phyloP scores from a whole-genome alignment of 2,888 invertebrate species.

The Thereva unica region DNA sequence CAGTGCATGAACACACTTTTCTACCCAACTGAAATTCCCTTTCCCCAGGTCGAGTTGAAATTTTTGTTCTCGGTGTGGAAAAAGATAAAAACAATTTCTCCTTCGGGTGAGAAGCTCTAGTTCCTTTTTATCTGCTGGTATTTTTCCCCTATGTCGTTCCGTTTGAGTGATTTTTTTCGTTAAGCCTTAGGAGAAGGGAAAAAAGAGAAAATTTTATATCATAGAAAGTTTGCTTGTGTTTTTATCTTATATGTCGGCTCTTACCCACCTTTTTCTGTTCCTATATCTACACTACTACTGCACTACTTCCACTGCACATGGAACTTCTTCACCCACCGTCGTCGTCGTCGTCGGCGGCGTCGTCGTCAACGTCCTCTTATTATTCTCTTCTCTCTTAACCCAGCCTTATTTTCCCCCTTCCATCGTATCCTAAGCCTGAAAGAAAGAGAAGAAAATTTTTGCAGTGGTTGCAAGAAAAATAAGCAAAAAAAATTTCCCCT shows the following conservation, averaged over 20 bases:
- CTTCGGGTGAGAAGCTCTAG: too few species aligned
- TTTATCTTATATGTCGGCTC: conserved; percentile 5
- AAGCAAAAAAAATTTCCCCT: not conserved
- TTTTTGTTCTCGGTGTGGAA: too few species aligned
- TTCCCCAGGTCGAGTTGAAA: too few species aligned
- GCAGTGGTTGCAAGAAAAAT: conserved; percentile 5
- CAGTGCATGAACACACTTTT: too few species aligned
- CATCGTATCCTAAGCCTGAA: conserved; percentile 43
- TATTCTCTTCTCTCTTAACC: conserved; percentile 41
- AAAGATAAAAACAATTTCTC: too few species aligned
- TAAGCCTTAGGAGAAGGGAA: too few species aligned
- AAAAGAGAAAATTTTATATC: too few species aligned
- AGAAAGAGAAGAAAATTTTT: conserved; percentile 19
- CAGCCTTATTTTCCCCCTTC: conserved; percentile 45
- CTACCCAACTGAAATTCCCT: too few species aligned
- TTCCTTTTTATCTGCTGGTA: too few species aligned
- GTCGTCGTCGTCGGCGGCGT: conserved; percentile 5
- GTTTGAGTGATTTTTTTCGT: too few species aligned
- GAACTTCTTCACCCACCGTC: conserved; percentile 22
- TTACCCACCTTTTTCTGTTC: conserved; percentile 2
- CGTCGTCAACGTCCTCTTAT: conserved; percentile 22
- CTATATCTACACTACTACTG: conserved; percentile 16
- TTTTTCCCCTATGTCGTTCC: too few species aligned
- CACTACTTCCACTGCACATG: conserved; percentile 12
- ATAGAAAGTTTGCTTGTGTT: conserved; percentile 5